Evolutionary conservation across 2,797 vertebrate genomes (phyloP).

Genomic region (Hemitrygon akajei): DNA sequence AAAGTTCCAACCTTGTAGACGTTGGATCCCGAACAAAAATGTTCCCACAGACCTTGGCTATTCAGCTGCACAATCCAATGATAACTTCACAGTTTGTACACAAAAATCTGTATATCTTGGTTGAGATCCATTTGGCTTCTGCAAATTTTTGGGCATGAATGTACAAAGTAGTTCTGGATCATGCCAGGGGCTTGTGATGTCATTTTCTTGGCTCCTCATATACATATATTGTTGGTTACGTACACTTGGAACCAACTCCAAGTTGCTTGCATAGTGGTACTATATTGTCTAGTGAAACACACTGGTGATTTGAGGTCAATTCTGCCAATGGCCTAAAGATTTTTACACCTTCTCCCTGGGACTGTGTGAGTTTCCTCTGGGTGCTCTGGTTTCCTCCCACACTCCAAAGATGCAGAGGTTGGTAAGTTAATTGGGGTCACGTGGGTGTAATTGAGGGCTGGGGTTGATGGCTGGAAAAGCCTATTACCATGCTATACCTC

Average conservation of each 20-base stretch:
- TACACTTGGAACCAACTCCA: not conserved
- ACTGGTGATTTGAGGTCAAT: too few species aligned
- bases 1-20: slow-evolving; percentile 13
- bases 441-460: too few species aligned
- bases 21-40: slow-evolving; percentile 24
- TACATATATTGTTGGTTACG: not conserved
- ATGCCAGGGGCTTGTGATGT: not conserved
- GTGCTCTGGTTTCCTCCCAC: too few species aligned
- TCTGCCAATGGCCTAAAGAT: too few species aligned
- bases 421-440: too few species aligned
- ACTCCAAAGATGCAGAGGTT: too few species aligned
- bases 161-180: not conserved
- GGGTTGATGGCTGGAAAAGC: too few species aligned
- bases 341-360: too few species aligned
- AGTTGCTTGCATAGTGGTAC: too few species aligned
- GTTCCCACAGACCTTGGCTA: slow-evolving; percentile 3
- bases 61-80: not conserved
- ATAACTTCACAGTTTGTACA: not conserved
- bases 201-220: not conserved
- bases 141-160: not conserved
- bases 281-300: too few species aligned
- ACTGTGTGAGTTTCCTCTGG: too few species aligned
- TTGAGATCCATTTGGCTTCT: not conserved
- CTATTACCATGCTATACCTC: too few species aligned
- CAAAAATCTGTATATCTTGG: not conserved